Conservation (phyloP, 2,113 vertebrate genomes). For the Propithecus coquereli region DNA sequence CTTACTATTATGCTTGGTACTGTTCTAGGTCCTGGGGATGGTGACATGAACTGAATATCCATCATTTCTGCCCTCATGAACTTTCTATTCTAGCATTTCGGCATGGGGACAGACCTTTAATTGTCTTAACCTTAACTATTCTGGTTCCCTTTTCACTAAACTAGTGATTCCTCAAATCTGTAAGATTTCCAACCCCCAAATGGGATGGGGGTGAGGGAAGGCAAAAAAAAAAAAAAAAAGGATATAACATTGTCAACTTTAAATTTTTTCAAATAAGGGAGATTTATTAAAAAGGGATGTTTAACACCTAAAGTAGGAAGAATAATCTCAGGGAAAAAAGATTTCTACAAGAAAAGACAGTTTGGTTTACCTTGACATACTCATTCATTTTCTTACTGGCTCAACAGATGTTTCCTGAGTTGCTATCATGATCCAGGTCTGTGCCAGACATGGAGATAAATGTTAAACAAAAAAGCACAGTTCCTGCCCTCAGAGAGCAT, state of each 20-base stretch:
- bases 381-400: background rate
- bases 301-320: background rate
- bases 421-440: background rate
- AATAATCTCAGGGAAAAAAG: background rate
- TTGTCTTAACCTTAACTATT: background rate
- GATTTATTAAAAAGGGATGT: background rate
- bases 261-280: slow-evolving; percentile 2
- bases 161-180: background rate
- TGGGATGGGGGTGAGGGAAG: background rate
- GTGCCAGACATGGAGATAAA: background rate
- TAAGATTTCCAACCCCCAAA: background rate
- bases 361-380: background rate
- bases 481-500: background rate
- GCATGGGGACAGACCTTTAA: background rate
- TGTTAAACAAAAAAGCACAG: background rate
- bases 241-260: background rate
- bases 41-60: background rate
- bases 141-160: background rate
- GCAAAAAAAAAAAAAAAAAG: background rate
- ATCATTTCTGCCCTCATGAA: background rate
- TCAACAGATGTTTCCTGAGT: background rate
- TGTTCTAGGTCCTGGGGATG: background rate
- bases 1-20: background rate
- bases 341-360: background rate
- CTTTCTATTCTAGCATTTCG: background rate